Base-by-base conservation (phyloP, 1,140 invertebrate genomes). In the Drosophila quadrilineata region DNA sequence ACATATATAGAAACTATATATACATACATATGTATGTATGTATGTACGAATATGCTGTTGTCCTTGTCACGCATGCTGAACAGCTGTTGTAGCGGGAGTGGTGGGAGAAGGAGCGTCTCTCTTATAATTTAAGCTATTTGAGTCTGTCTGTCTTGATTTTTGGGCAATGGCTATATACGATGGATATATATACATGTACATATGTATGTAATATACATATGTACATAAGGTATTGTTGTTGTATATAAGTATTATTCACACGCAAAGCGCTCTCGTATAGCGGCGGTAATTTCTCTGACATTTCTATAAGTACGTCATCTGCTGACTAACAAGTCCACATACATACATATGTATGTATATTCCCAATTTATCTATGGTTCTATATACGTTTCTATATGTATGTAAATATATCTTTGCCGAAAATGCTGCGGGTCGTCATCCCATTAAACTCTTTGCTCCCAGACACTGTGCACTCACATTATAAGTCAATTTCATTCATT, bases 131-230 rank as follows among this genome's bases (percentile, higher is more conserved):
- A 26, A 12, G 38, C 12, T 41, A 31, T 22, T 38, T 45, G n/a
- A 40, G 63, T 48, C 43, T 46, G 36, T 68, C 12, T 54, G 54
- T 21, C 45, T 57, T n/a, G n/a, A n/a, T n/a, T n/a, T n/a, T n/a
- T 82, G 72, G 60, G 43, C 77, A 73, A 40, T 70, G 73, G 68
- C 69, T 66, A 82, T 69, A 82, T 84, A 80, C 50, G 29, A 57
- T 16, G 52, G 41, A 57, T 52, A 24, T 36, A 14, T 33, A 19
- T 38, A 10, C 48, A 17, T 36, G 26, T 66, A 19, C 75, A 48
- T 57, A 58, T 56, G 31, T 57, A 24, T 1, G 9, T 48, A 8
- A 58, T 56, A 36, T 57, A 24, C 1, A 16, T 48, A 8, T 48
- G 0, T 43, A 8, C 24, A 9, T 22, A 26, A n/a, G n/a, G n/a